Percentiles rank a stretch among this genome's conserved stretches.
Conservation (phyloP, 1,140 invertebrate genomes). For the Chelonus insularis region DNA sequence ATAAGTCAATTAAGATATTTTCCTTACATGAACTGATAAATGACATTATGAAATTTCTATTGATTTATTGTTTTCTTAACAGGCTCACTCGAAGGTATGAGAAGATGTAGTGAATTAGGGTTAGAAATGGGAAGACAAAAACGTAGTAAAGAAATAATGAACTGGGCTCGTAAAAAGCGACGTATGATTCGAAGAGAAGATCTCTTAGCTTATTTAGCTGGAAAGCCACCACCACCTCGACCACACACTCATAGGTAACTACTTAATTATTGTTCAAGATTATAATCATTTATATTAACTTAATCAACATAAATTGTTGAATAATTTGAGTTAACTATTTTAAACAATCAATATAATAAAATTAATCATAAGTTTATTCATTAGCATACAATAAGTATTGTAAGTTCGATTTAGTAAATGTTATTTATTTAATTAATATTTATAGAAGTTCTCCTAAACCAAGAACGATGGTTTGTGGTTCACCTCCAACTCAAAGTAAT, state of each 20-base stretch:
- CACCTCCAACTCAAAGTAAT: constrained; percentile 58
- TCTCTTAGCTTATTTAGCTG: constrained; percentile 76
- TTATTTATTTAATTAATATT: too few species aligned
- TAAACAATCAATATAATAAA: too few species aligned
- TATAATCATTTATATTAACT: too few species aligned
- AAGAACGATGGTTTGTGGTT: constrained; percentile 58
- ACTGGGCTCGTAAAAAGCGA: constrained; percentile 76
- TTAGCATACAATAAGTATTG: too few species aligned
- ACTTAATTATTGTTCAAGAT: constrained; percentile 34
- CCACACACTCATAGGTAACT: constrained; percentile 56
- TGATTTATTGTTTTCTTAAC: constrained; percentile 21
- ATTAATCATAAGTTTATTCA: too few species aligned
- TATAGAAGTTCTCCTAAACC: constrained; percentile 62
- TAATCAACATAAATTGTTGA: too few species aligned
- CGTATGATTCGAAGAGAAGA: constrained; percentile 76
- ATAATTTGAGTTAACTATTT: too few species aligned
- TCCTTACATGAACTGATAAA: too few species aligned
- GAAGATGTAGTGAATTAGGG: constrained; percentile 71
- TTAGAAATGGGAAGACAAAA: constrained; percentile 74
- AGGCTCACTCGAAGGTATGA: constrained; percentile 76
- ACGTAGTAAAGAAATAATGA: constrained; percentile 74
- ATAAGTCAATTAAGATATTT: too few species aligned
- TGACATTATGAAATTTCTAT: constrained; percentile 5
- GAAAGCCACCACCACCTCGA: constrained; percentile 69
- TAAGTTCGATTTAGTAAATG: too few species aligned